phyloP scores from a whole-genome alignment of 2,113 vertebrate genomes.

The Glaucidium brasilianum region DNA sequence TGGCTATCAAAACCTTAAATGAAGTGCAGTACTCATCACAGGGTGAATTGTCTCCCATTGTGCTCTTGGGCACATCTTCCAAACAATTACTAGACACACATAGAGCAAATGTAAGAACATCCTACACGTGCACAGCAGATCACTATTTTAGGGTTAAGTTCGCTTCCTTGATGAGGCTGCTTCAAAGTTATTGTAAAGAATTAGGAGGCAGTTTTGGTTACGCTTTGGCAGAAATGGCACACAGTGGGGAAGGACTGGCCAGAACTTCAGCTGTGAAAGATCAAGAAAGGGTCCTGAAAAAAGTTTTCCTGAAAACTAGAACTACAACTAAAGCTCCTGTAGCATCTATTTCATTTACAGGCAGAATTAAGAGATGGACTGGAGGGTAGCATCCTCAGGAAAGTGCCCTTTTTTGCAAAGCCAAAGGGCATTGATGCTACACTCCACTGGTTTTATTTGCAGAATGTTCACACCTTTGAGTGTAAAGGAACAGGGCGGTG shows the following conservation, averaged over 20 bases:
- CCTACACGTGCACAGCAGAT: fast-evolving
- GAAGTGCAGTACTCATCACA: neutral
- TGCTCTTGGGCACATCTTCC: neutral
- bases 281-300: neutral
- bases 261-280: neutral
- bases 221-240: neutral
- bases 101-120: neutral
- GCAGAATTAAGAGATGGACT: neutral
- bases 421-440: neutral
- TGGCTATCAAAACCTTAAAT: too few relatives aligned
- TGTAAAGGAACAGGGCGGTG: neutral
- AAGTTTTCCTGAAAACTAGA: neutral
- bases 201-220: neutral
- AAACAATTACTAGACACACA: neutral
- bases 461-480: neutral
- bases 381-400: neutral
- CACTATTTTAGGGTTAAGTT: neutral
- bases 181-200: neutral
- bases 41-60: neutral
- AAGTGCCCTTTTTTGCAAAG: neutral
- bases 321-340: neutral
- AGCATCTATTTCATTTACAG: neutral
- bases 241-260: neutral
- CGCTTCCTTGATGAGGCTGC: neutral
- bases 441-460: neutral